Evolutionary conservation across 2,797 vertebrate genomes (phyloP).

Genomic region (Myripristis jacobus): DNA sequence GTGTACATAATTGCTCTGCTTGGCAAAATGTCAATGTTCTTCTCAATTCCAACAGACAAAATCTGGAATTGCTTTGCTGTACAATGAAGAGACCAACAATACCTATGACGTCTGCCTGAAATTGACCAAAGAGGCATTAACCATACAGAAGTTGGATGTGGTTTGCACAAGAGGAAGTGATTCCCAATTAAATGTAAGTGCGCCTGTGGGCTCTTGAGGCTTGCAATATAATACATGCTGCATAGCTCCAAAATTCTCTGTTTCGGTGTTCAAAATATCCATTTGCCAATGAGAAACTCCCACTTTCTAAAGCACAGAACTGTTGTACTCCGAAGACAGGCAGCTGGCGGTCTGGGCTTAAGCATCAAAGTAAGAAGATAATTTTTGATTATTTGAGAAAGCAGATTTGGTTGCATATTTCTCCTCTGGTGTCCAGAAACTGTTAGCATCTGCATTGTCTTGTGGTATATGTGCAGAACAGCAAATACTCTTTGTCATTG

Average conservation of each 20-base stretch:
- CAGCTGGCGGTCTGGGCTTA: constrained; percentile 92
- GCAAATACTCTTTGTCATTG: too few species aligned
- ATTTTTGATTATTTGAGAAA: constrained; percentile 47
- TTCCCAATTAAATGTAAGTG: constrained; percentile 92
- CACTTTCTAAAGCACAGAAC: constrained; percentile 99
- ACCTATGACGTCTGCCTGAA: constrained; percentile 91
- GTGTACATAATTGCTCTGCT: constrained; percentile 63
- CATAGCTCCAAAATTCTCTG: constrained; percentile 39
- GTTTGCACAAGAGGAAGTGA: constrained; percentile 86
- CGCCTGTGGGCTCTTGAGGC: constrained; percentile 50
- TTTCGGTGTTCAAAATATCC: constrained; percentile 66
- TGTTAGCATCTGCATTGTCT: too few species aligned
- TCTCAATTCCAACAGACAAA: constrained; percentile 86
- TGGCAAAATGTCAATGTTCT: constrained; percentile 64
- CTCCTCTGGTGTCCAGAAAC: neutral
- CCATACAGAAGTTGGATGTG: constrained; percentile 94
- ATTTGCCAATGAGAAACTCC: constrained; percentile 86
- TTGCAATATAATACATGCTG: constrained; percentile 42
- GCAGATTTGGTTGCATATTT: constrained; percentile 36
- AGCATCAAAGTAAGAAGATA: constrained; percentile 93
- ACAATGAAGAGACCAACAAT: constrained; percentile 87
- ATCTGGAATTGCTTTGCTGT: constrained; percentile 90
- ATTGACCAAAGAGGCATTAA: constrained; percentile 90
- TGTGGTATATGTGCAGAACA: too few species aligned
- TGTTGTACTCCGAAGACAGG: constrained; percentile 93